These are phyloP conservation scores for Oplegnathus fasciatus DNA, from an alignment of 2,113 vertebrate genomes.

Conservation along the genomic window DNA sequence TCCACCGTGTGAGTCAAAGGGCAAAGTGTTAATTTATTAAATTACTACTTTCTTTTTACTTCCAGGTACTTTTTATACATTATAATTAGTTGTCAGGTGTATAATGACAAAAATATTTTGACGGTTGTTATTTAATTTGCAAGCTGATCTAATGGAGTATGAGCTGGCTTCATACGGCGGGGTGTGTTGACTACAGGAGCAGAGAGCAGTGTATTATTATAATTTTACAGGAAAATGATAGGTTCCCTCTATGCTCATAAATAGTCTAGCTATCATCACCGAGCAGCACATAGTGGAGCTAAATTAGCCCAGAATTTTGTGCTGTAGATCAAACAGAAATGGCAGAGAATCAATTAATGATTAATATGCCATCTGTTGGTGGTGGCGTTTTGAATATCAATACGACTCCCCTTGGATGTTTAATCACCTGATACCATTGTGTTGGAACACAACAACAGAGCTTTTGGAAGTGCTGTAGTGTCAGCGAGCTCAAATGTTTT, in stretches of 20 bases:
- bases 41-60: constrained; percentile 63
- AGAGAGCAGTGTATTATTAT: constrained; percentile 68
- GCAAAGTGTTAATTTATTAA: constrained; percentile 60
- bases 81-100: constrained; percentile 68
- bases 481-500: constrained; percentile 74
- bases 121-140: constrained; percentile 63
- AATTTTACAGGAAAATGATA: constrained; percentile 70
- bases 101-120: constrained; percentile 65
- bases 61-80: constrained; percentile 47
- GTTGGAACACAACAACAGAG: constrained; percentile 78
- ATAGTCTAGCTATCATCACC: constrained; percentile 67
- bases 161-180: constrained; percentile 48
- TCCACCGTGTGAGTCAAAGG: constrained; percentile 63
- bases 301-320: constrained; percentile 68
- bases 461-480: constrained; percentile 64
- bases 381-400: constrained; percentile 79
- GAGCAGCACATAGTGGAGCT: constrained; percentile 47
- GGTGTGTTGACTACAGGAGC: constrained; percentile 62
- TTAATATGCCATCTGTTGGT: constrained; percentile 83
- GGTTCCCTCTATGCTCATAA: constrained; percentile 66
- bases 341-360: constrained; percentile 82
- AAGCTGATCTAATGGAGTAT: constrained; percentile 53
- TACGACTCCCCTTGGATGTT: constrained; percentile 79
- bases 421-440: constrained; percentile 83
- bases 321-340: constrained; percentile 72